A percentile compares a stretch with the other conserved stretches of the same genome.
Evolutionary conservation across 2,888 invertebrate species (phyloP).

Genomic region (Thalpophila matura): DNA sequence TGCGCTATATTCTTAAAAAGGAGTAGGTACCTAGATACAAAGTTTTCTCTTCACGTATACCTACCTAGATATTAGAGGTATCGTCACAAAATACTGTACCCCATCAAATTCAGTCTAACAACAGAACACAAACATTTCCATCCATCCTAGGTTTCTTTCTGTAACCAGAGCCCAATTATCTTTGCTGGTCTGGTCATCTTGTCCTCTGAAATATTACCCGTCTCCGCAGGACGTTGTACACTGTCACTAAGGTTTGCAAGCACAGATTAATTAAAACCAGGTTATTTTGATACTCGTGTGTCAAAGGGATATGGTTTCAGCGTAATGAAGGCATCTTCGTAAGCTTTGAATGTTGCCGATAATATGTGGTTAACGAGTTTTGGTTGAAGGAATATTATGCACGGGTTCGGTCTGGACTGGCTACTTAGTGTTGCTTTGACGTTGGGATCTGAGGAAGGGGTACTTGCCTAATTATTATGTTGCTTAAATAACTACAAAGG

Average conservation of each 20-base stretch:
- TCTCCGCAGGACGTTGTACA: slow-evolving; percentile 65
- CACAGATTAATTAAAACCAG: slow-evolving; percentile 81
- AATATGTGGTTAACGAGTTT: slow-evolving; percentile 47
- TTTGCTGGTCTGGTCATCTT: slow-evolving; percentile 79
- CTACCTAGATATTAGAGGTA: too few species aligned
- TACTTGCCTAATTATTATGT: too few species aligned
- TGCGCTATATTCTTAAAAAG: too few species aligned
- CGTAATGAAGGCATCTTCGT: slow-evolving; percentile 81
- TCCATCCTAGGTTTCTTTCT: slow-evolving; percentile 68
- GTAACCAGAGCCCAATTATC: slow-evolving; percentile 83
- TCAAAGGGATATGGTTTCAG: slow-evolving; percentile 81
- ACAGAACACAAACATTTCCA: slow-evolving; percentile 56
- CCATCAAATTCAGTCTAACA: background rate
- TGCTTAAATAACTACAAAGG: too few species aligned
- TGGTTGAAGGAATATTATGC: slow-evolving; percentile 34
- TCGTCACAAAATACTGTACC: too few species aligned
- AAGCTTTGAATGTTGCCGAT: slow-evolving; percentile 62
- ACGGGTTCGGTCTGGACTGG: slow-evolving; percentile 6
- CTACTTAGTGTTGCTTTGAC: slow-evolving; percentile 33
- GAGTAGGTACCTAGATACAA: too few species aligned
- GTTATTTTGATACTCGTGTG: slow-evolving; percentile 80
- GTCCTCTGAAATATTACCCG: slow-evolving; percentile 77
- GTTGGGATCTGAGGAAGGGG: too few species aligned
- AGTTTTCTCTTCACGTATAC: too few species aligned
- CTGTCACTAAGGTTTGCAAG: slow-evolving; percentile 70